These are phyloP conservation scores for Ypsolopha scabrella DNA, from an alignment of 2,888 invertebrate species.

Conservation along the genomic window DNA sequence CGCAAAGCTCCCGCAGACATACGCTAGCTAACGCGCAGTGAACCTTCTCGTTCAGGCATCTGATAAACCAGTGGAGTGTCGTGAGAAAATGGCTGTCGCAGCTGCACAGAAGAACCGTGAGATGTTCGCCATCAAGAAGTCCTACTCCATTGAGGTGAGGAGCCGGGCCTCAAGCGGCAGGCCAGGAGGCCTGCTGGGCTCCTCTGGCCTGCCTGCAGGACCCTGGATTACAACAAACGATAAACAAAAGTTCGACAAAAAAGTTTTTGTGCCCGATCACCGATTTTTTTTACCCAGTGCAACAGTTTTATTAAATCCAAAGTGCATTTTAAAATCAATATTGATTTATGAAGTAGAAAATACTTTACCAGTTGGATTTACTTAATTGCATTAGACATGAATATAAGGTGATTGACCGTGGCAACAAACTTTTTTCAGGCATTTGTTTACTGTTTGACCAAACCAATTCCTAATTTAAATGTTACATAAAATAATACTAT, in stretches of 20 bases:
- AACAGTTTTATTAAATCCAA: not conserved
- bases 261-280: not conserved
- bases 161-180: constrained; percentile 14
- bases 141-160: constrained; percentile 97
- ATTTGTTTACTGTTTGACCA: no score
- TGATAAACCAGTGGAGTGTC: constrained; percentile 59
- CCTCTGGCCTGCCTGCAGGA: constrained; percentile 9
- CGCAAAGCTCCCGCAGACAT: constrained; percentile 65
- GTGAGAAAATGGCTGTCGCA: constrained; percentile 83
- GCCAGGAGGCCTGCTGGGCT: not conserved
- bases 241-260: not conserved
- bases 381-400: no score
- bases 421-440: no score
- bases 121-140: constrained; percentile 97
- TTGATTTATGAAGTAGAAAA: no score
- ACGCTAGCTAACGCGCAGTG: constrained; percentile 68
- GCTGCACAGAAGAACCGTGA: constrained; percentile 95
- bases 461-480: no score
- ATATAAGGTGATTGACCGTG: no score
- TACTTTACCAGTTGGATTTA: no score
- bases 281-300: not conserved
- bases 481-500: no score
- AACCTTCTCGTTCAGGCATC: constrained; percentile 60
- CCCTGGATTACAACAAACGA: not conserved
- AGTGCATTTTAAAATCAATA: no score